Evolutionary conservation across 2,113 vertebrate genomes (phyloP), one percentile per base, ranked within the genome.

Genomic region (Tachuris rubrigastra): DNA sequence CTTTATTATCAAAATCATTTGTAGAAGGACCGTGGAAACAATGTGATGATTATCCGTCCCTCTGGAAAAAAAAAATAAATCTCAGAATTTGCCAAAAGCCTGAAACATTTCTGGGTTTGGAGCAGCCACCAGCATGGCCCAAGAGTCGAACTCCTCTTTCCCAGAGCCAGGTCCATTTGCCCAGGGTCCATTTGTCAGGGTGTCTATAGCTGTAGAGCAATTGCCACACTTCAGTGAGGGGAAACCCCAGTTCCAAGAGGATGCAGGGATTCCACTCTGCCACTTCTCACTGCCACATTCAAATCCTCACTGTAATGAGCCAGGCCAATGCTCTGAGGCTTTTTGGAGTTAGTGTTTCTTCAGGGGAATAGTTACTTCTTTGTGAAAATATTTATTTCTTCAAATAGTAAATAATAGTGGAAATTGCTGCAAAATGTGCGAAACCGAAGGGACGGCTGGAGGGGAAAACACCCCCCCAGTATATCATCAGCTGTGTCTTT

Each of bases 1-100:
- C 49, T 96, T 47, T 93, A 84, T 83, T 89, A 94, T 68, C 59
- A 62, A 95, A 92, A 94, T 95, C 52, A 90, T 87, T 93, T 79
- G 50, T 69, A 65, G 76, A 56, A 88, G 46, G 81, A 80, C 62
- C 46, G 41, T 76, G 62, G 73, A 92, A 95, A 89, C 77, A 85
- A 42, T 42, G 76, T 42, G 49, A 68, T 84, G 50, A 75, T 75
- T 95, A 65, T 74, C 69, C 83, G 37, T 12, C 27, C 30, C 62
- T 39, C 31, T 94, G 67, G 39, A 46, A 58, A 74, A 74, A 80
- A 42, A 69, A 74, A 74, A 80, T 37, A 69, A 66, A 77, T 19
- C 75, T 44, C 71, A n/a, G 53, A 24, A 49, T 69, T 74, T 89
- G 49, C 30, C 37, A 63, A 67, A 82, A 81, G 22, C 71, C 75